phyloP scores from a whole-genome alignment of 2,888 invertebrate genomes.

The Agrotis puta region DNA sequence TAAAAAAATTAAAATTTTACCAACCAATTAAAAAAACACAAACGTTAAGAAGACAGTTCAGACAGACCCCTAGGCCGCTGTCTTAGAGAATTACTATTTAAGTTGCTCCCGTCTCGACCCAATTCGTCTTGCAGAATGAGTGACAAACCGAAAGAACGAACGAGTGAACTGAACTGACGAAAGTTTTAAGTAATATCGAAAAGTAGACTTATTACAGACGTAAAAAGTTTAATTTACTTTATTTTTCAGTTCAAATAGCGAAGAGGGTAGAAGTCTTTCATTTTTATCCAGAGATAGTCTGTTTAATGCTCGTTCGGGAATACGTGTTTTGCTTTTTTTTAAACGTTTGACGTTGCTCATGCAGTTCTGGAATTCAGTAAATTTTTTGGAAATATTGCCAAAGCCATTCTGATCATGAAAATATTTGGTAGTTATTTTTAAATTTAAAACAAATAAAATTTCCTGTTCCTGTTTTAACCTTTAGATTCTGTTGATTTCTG shows the following conservation, averaged over 20 bases:
- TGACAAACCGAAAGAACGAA: conserved; percentile 36
- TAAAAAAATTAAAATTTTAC: not conserved
- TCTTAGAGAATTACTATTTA: conserved; percentile 10
- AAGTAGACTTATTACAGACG: conserved; percentile 42
- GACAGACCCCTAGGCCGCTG: not conserved
- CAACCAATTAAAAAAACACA: not conserved
- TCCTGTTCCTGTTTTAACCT: too few relatives aligned
- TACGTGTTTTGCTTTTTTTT: conserved; percentile 40
- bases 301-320: conserved; percentile 28
- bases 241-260: conserved; percentile 51
- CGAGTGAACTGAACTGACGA: conserved; percentile 29
- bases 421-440: conserved; percentile 7
- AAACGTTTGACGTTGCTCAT: conserved; percentile 35
- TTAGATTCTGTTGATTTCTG: too few relatives aligned
- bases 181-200: conserved; percentile 42
- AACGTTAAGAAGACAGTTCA: not conserved
- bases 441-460: too few relatives aligned
- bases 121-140: conserved; percentile 36
- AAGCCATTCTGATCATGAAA: not conserved
- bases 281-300: conserved; percentile 19
- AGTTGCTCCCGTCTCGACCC: conserved; percentile 14
- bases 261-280: not conserved
- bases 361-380: conserved; percentile 23
- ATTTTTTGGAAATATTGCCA: not conserved
- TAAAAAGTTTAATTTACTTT: conserved; percentile 45